phyloP scores from a whole-genome alignment of 35 echinoderm and acorn worm species.

The Patiria miniata region DNA sequence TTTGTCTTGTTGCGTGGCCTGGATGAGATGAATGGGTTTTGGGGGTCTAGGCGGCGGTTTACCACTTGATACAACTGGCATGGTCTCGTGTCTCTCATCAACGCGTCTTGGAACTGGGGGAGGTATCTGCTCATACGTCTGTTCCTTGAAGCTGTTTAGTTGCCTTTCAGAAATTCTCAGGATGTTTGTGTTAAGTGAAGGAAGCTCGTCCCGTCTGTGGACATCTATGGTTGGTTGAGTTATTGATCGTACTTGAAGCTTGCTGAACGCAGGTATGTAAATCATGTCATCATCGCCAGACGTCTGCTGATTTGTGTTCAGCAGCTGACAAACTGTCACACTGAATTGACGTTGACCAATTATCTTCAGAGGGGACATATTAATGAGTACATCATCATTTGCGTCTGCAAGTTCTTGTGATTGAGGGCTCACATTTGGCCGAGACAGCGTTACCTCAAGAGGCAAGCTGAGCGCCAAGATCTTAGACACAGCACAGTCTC shows the following conservation, averaged over 20 bases:
- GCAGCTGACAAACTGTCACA: not conserved
- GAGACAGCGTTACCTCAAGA: not conserved
- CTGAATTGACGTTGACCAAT: not conserved
- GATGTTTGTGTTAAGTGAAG: not conserved
- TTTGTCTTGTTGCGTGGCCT: not conserved
- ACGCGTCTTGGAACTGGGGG: not conserved
- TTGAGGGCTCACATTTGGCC: not conserved
- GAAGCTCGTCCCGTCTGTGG: not conserved
- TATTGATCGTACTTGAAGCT: slow-evolving; percentile 4
- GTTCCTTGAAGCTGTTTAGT: not conserved
- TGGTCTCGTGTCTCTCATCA: not conserved
- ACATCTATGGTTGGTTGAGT: not conserved
- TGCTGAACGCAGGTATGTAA: not conserved
- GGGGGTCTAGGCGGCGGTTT: not conserved
- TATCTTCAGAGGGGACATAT: not conserved
- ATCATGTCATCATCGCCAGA: not conserved
- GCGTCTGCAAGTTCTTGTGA: not conserved
- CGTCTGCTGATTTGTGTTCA: not conserved
- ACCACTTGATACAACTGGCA: not conserved
- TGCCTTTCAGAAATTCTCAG: not conserved
- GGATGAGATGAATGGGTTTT: not conserved
- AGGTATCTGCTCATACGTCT: not conserved
- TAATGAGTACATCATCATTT: not conserved
- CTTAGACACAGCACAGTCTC: not conserved
- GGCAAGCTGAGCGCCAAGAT: not conserved